Base-by-base conservation (phyloP, 2,113 vertebrate species). In the Pampusana beccarii region DNA sequence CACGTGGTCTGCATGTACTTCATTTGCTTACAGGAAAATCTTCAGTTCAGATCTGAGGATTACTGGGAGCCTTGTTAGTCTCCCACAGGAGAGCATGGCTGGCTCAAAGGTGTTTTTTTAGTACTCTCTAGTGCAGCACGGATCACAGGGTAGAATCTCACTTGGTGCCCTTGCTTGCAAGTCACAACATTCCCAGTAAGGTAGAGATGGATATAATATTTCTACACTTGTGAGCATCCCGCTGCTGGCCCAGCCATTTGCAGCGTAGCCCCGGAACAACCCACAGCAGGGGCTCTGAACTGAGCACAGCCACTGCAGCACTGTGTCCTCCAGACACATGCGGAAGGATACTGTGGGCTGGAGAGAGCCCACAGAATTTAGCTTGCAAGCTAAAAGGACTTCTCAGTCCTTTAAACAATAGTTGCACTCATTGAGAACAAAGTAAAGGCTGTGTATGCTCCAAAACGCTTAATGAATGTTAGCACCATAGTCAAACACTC, bases 291-390 rank as follows among this genome's bases (percentile, higher is more conserved):
- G 20, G 5, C 25, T 57, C 75, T 53, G 50, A 69, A 73, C 7
- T 15, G 20, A 74, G 61, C 18, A 10, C 16, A 12, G n/a, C 25
- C 34, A 9, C 17, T 61, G 29, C 34, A 48, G 29, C 48, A 42
- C 14, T 0, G 0, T n/a, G n/a, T 70, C 51, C 53, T 82, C 28
- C 13, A 16, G n/a, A 36, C 36, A 77, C 14, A 3, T 0, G 0
- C 19, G 15, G 29, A 14, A 42, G 8, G 11, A n/a, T 31, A 4
- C 6, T 48, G 53, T 31, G 57, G 34, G 34, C 56, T 46, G 54
- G 14, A 69, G 38, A 58, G 56, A 75, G 14, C 14, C 31, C 42
- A 64, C 15, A 10, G 48, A 73, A 62, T n/a, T 85, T 70, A 19
- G 6, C 48, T 91, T 61, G 44, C 36, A n/a, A 46, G 44, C 44